Evolutionary conservation across 2,113 vertebrate genomes (phyloP).

Genomic region (Orcinus orca): DNA sequence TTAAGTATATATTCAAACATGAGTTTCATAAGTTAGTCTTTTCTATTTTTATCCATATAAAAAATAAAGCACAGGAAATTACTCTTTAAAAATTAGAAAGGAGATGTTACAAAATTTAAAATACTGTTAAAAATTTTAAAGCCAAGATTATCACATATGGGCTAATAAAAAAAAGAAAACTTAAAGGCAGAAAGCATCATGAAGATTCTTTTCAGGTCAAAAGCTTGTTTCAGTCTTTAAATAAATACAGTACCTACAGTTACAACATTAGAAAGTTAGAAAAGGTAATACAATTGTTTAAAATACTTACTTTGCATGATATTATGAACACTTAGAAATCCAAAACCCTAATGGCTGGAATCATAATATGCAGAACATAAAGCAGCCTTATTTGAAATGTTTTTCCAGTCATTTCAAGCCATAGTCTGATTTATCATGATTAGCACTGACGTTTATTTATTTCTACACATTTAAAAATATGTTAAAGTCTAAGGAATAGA

Average conservation of each 20-base stretch:
- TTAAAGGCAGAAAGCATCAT: slow-evolving; percentile 18
- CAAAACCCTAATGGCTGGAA: slow-evolving; percentile 73
- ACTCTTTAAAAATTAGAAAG: slow-evolving; percentile 46
- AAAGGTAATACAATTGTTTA: not conserved
- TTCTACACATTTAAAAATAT: slow-evolving; percentile 29
- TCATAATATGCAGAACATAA: slow-evolving; percentile 77
- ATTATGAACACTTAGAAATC: slow-evolving; percentile 83
- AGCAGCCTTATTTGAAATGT: slow-evolving; percentile 78
- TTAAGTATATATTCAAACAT: not conserved
- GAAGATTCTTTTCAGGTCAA: not conserved
- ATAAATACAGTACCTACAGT: not conserved
- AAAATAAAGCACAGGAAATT: not conserved
- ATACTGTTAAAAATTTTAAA: slow-evolving; percentile 9
- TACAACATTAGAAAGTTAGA: not conserved
- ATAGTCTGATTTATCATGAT: slow-evolving; percentile 69
- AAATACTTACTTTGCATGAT: slow-evolving; percentile 55
- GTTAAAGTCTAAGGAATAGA: slow-evolving; percentile 32
- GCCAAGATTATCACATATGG: not conserved
- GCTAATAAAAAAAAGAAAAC: slow-evolving; percentile 43
- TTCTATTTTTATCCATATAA: not conserved
- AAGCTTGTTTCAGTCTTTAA: not conserved
- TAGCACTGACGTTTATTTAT: slow-evolving; percentile 2
- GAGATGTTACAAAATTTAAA: not conserved
- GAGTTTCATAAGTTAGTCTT: slow-evolving; percentile 2
- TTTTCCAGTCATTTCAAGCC: slow-evolving; percentile 83